These are phyloP conservation scores for Delia radicum DNA, from an alignment of 1,140 invertebrate species.

Conservation along the genomic window DNA sequence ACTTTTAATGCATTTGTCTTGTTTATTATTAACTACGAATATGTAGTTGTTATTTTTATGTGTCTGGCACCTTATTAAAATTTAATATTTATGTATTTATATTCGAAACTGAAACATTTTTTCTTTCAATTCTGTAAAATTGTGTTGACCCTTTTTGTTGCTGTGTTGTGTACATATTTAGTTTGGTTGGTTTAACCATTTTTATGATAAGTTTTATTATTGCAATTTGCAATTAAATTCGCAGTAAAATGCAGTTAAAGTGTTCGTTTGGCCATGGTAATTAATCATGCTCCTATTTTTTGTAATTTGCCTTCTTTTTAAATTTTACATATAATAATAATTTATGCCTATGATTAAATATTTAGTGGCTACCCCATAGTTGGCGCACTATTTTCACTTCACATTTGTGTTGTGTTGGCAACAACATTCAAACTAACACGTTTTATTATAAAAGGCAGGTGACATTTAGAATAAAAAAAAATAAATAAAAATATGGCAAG, in stretches of 20 bases:
- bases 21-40: not conserved
- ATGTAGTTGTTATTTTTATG: not conserved
- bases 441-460: not conserved
- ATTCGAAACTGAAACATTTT: not conserved
- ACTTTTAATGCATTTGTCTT: not conserved
- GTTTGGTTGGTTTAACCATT: not conserved
- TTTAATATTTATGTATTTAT: not conserved
- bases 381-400: too few relatives aligned
- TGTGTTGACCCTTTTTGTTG: not conserved
- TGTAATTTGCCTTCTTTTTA: not conserved
- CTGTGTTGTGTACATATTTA: not conserved
- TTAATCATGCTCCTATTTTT: not conserved
- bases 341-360: constrained; percentile 1
- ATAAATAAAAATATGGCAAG: not conserved
- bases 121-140: not conserved
- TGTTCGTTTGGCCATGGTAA: constrained; percentile 1
- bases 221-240: constrained; percentile 4
- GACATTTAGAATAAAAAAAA: not conserved
- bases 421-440: not conserved
- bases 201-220: constrained; percentile 2
- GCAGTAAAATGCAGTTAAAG: constrained; percentile 1
- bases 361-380: not conserved
- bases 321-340: not conserved
- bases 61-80: not conserved
- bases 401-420: not conserved